Evolutionary conservation across 2,888 invertebrate genomes (phyloP).

Genomic region (Sacculina carcini): DNA sequence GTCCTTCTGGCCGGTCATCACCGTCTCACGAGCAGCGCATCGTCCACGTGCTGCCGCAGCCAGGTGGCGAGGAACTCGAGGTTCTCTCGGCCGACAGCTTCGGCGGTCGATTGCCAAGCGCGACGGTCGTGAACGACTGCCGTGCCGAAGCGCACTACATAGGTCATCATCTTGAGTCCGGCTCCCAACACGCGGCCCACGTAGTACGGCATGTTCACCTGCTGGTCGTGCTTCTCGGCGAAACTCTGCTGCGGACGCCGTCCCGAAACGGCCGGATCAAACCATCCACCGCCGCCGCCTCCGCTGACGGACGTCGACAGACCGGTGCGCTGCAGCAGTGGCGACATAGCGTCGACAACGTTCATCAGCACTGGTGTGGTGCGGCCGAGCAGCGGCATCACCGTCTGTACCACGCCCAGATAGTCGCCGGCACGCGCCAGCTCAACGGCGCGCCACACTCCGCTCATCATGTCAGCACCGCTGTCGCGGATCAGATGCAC

Average conservation of each 20-base stretch:
- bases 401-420: not conserved
- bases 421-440: not conserved
- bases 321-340: not conserved
- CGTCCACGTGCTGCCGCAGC: not conserved
- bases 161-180: not conserved
- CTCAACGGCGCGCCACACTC: not conserved
- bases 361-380: not conserved
- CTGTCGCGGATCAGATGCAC: not conserved
- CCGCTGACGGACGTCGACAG: not conserved
- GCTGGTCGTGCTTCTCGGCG: not conserved
- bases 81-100: not conserved
- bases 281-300: not conserved
- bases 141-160: not conserved
- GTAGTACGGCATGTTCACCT: not conserved
- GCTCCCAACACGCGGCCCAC: not conserved
- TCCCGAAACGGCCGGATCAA: not conserved
- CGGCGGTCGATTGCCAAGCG: not conserved
- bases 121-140: not conserved
- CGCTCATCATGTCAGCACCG: not conserved
- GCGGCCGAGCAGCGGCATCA: not conserved
- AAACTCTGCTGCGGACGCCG: not conserved
- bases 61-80: not conserved
- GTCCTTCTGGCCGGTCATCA: not conserved
- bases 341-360: not conserved
- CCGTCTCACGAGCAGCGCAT: not conserved